phyloP scores from a whole-genome alignment of 2,113 vertebrate species.

The Felis catus region F.catus_Fca126_mat1.0 CM031428.1:52945501-52946000 shows the following conservation, averaged over 20 bases:
- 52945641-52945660: neutral
- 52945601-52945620: neutral
- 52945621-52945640: neutral
- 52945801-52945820: neutral
- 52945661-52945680: neutral
- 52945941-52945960: neutral
- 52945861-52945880: neutral
- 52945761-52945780: neutral
- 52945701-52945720: neutral
- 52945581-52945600: neutral
- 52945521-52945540: neutral
- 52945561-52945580: neutral
- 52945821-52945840: neutral
- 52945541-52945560: neutral
- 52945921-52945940: neutral
- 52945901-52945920: neutral
- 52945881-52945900: neutral
- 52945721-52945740: neutral
- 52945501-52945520: too few species aligned
- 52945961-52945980: neutral
- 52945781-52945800: neutral
- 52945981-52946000: neutral
- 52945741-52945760: neutral
- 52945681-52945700: neutral
- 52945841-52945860: neutral